These are phyloP conservation scores for Trachymyrmex cornetzi DNA, from an alignment of 1,140 invertebrate genomes.

Conservation along the genomic window DNA sequence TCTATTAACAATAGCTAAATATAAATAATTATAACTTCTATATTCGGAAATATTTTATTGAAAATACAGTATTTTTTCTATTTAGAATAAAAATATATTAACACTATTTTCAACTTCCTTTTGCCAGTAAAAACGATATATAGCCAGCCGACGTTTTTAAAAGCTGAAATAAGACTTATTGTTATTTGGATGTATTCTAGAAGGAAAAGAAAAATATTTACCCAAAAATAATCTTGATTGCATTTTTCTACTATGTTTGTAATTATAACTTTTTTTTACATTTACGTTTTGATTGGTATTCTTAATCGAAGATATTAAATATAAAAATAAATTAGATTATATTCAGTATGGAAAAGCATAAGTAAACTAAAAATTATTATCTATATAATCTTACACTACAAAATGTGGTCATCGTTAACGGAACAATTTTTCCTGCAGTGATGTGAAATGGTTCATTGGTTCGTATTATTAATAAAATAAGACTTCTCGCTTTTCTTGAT, in stretches of 20 bases:
- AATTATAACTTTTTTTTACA: not conserved
- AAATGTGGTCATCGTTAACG: conserved; percentile 14
- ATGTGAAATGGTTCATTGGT: not conserved
- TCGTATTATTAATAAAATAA: conserved; percentile 31
- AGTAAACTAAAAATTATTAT: not conserved
- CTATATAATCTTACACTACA: not conserved
- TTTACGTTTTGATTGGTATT: not conserved
- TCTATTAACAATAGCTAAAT: not conserved
- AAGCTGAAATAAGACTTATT: conserved; percentile 17
- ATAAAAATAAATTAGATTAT: not conserved
- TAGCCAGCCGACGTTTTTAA: conserved; percentile 23
- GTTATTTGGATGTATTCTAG: not conserved
- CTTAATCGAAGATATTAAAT: not conserved
- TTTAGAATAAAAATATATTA: not conserved
- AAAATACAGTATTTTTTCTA: not conserved
- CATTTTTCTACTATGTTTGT: not conserved
- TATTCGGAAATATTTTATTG: not conserved
- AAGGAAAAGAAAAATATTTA: not conserved
- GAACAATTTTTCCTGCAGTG: conserved; percentile 29
- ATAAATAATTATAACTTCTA: not conserved
- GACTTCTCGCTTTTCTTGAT: not conserved
- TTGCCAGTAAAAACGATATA: conserved; percentile 17
- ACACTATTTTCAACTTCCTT: not conserved
- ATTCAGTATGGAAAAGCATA: not conserved
- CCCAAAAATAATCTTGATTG: not conserved